Percentiles rank a stretch among this genome's conserved stretches.
Conservation (phyloP, 2,888 invertebrate species). For the Cryptocephalus moraei region DNA sequence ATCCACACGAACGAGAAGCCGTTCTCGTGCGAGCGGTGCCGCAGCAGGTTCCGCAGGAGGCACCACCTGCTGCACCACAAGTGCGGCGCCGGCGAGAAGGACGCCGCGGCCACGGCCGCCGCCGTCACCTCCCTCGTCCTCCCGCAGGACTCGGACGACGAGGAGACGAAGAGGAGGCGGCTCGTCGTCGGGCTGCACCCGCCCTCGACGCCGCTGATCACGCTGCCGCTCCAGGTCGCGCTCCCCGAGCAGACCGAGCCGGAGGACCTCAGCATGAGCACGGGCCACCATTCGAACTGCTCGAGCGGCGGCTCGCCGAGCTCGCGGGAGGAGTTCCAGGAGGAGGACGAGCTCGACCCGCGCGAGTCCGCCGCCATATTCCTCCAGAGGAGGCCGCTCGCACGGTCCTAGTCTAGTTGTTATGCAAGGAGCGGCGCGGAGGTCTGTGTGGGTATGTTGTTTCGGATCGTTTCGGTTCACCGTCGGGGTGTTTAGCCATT, state of each 20-base stretch:
- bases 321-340: conserved; percentile 35
- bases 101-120: too few relatives aligned
- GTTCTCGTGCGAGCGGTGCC: conserved; percentile 71
- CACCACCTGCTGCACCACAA: conserved; percentile 82
- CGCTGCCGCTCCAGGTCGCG: conserved; percentile 29
- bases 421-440: neutral
- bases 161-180: conserved; percentile 14
- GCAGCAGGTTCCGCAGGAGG: conserved; percentile 67
- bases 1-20: conserved; percentile 88
- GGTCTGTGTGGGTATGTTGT: conserved; percentile 22
- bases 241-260: conserved; percentile 84
- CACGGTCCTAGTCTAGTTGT: conserved; percentile 26
- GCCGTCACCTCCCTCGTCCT: conserved; percentile 25
- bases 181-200: conserved; percentile 37
- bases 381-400: conserved; percentile 32
- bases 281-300: conserved; percentile 40
- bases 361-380: conserved; percentile 45
- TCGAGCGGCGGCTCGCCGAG: conserved; percentile 39
- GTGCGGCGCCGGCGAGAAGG: conserved; percentile 44
- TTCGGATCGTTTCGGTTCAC: conserved; percentile 12
- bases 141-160: conserved; percentile 26
- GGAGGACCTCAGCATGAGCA: conserved; percentile 74
- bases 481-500: neutral
- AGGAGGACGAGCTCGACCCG: conserved; percentile 45
- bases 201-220: conserved; percentile 32